Evolutionary conservation across 2,113 vertebrate species (phyloP), one percentile per base, ranked within the genome.

Genomic region (Micronisus gabar): DNA sequence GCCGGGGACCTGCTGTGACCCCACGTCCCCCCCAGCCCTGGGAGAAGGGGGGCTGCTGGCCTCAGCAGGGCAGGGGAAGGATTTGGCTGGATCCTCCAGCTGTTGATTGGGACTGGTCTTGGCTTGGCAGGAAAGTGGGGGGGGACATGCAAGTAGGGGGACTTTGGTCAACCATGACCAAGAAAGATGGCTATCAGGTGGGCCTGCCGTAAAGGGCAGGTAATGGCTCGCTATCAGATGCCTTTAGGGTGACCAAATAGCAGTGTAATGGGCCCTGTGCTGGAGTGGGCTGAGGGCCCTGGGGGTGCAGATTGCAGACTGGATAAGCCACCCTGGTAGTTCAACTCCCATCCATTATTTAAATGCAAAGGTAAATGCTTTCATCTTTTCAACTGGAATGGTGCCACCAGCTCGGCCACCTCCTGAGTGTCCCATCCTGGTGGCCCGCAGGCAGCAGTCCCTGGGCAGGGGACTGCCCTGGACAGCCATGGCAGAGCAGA

Each of bases 201-300:
- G 59, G 72, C 40, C 71, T 86, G 10, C 43, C 4, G 1, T 80
- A 53, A 87, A 47, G 80, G 70, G 82, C 56, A 48, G 82, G 75
- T 91, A 80, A 91, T 92, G 81, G 86, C 76, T 63, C 5, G 0
- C n/a, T 82, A 72, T 95, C 93, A 93, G 88, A 95, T 97, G 94
- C 96, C 95, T 95, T 78, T 78, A 82, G 97, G 95, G 96, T 92
- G 93, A 85, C 76, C 95, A 98, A 97, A 98, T 82, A 94, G 90
- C 88, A 3, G 62, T 96, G 96, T 96, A 97, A 98, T 97, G 91
- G 82, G 76, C 80, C 73, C 85, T 23, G 90, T 15, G 48, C 84
- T 71, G 82, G 53, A 93, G 95, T 52, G 72, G 91, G 93, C 86
- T 32, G 62, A 65, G 93, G 48, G 63, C 90, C 97, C 95, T 21